A percentile compares a stretch with the other conserved stretches of the same genome.
These are phyloP conservation scores for Phengaris alcon DNA, from an alignment of 2,888 invertebrate species.

Conservation along the genomic window DNA sequence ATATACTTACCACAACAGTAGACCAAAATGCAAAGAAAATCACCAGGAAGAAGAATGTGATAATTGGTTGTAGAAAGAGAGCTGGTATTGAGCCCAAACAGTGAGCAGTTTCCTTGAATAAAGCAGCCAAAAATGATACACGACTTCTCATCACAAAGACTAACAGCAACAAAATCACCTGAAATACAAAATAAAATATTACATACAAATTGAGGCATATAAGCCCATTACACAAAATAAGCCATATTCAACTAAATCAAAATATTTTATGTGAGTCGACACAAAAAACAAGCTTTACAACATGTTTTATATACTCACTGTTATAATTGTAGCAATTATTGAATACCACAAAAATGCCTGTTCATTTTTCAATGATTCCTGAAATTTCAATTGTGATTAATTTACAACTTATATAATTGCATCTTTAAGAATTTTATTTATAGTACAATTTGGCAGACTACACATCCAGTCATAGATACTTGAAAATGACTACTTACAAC, in stretches of 20 bases:
- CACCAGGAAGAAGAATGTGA: slow-evolving; percentile 89
- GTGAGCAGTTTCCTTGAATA: slow-evolving; percentile 94
- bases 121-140: slow-evolving; percentile 88
- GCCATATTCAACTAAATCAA: too few species aligned
- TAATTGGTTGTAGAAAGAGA: slow-evolving; percentile 89
- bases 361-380: slow-evolving; percentile 92
- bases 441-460: not conserved
- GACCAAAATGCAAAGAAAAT: slow-evolving; percentile 93
- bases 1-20: slow-evolving; percentile 84
- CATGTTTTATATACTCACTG: slow-evolving; percentile 79
- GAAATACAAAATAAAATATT: slow-evolving; percentile 38
- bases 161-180: slow-evolving; percentile 86
- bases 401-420: not conserved
- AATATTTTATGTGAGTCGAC: too few species aligned
- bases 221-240: not conserved
- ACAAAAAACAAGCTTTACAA: not conserved
- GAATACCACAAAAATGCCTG: slow-evolving; percentile 90
- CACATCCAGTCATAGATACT: not conserved
- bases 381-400: slow-evolving; percentile 56
- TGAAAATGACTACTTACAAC: slow-evolving; percentile 52
- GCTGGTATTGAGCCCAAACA: slow-evolving; percentile 92
- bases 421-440: too few species aligned
- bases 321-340: slow-evolving; percentile 91
- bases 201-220: too few species aligned
- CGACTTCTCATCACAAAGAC: slow-evolving; percentile 88